Evolutionary conservation across 2,888 invertebrate species (phyloP).

Genomic region (Helleia helle): DNA sequence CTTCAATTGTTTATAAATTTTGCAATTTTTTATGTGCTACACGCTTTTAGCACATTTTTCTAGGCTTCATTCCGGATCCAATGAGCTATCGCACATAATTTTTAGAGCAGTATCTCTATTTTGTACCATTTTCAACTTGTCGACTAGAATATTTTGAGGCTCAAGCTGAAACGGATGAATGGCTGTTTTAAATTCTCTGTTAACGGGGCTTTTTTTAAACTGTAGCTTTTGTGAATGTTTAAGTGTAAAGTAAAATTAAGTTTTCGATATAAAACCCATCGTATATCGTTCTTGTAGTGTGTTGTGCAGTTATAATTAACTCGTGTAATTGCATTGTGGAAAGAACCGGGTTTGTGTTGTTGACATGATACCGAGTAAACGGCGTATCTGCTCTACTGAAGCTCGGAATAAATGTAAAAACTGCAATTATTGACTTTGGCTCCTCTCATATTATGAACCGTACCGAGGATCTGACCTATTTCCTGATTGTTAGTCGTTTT

Average conservation of each 20-base stretch:
- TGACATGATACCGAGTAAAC: background rate
- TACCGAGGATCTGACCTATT: constrained; percentile 3
- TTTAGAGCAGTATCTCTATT: no score
- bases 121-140: no score
- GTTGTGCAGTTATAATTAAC: background rate
- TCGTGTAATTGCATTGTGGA: background rate
- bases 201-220: background rate
- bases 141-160: no score
- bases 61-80: no score
- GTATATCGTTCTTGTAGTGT: background rate
- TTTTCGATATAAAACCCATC: background rate
- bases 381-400: background rate
- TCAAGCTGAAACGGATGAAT: background rate
- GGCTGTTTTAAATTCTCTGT: background rate
- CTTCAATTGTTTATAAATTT: no score
- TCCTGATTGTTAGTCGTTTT: constrained; percentile 1
- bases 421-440: constrained; percentile 4
- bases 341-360: background rate
- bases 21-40: no score
- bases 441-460: background rate
- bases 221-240: background rate
- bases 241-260: background rate
- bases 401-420: background rate
- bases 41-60: no score
- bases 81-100: no score